phyloP scores from a whole-genome alignment of 2,113 vertebrate genomes.

The Toxotes chatareus region DNA sequence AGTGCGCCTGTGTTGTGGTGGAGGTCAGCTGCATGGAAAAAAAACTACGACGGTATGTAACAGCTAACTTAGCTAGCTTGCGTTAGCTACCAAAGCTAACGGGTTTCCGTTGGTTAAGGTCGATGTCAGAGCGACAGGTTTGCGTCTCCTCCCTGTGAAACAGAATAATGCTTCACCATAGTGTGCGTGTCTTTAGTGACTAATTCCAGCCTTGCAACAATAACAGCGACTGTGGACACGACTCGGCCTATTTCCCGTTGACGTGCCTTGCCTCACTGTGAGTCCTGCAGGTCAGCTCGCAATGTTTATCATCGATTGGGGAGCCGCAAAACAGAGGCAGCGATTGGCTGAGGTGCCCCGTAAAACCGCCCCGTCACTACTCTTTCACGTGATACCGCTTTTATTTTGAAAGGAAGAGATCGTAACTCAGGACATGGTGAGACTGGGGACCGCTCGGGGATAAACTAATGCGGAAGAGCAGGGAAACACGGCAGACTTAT shows the following conservation, averaged over 20 bases:
- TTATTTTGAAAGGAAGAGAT: constrained; percentile 53
- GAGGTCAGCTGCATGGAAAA: constrained; percentile 72
- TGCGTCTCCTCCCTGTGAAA: background rate
- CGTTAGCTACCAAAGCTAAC: constrained; percentile 59
- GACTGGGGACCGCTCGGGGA: background rate
- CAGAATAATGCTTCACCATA: background rate
- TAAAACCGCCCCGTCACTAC: constrained; percentile 56
- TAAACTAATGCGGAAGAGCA: background rate
- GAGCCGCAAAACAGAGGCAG: constrained; percentile 78
- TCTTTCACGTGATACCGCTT: constrained; percentile 76
- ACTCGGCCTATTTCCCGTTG: constrained; percentile 36
- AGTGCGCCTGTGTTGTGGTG: constrained; percentile 60
- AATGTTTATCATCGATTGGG: constrained; percentile 79
- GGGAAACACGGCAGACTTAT: background rate
- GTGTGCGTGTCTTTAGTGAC: background rate
- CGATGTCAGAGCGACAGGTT: constrained; percentile 18
- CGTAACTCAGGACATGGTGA: background rate
- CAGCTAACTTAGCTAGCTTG: constrained; percentile 67
- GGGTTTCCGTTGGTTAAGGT: constrained; percentile 32
- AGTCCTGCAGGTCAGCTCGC: constrained; percentile 29
- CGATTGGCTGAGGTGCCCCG: constrained; percentile 78
- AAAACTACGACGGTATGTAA: constrained; percentile 41
- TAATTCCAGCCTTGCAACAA: background rate
- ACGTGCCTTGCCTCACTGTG: constrained; percentile 23
- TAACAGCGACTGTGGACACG: background rate